A percentile compares a stretch with the other conserved stretches of the same genome.
Evolutionary conservation across 2,888 invertebrate species (phyloP).

Genomic region (Cremastinae sp.): DNA sequence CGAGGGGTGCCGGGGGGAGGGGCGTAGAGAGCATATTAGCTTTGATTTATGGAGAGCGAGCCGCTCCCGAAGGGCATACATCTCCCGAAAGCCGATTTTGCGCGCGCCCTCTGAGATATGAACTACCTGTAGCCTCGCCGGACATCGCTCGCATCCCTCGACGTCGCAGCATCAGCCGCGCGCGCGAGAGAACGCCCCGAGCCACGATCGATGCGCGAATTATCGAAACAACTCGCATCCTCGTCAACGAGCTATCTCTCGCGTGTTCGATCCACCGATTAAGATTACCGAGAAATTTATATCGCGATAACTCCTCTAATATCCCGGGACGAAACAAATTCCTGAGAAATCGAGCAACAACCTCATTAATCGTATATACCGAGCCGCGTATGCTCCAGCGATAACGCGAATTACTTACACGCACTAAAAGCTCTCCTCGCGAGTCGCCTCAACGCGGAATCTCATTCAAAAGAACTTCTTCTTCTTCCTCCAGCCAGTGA

Average conservation of each 20-base stretch:
- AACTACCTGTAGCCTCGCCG: slow-evolving; percentile 51
- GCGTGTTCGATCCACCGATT: slow-evolving; percentile 13
- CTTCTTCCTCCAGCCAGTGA: slow-evolving; percentile 30
- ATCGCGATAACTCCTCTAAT: slow-evolving; percentile 12
- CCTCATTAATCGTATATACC: slow-evolving; percentile 26
- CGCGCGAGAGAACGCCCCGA: too few relatives aligned
- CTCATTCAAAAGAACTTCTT: slow-evolving; percentile 35
- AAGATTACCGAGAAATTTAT: slow-evolving; percentile 37
- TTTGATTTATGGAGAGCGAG: slow-evolving; percentile 74
- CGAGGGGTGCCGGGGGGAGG: slow-evolving; percentile 56
- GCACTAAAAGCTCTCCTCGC: background rate
- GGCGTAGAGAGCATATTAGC: slow-evolving; percentile 63
- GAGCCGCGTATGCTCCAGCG: slow-evolving; percentile 4
- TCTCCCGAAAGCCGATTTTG: slow-evolving; percentile 62
- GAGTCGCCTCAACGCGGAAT: background rate
- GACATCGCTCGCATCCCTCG: slow-evolving; percentile 10
- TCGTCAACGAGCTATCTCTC: slow-evolving; percentile 19
- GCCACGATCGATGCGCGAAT: background rate
- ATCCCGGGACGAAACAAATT: slow-evolving; percentile 14
- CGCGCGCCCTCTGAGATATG: slow-evolving; percentile 59
- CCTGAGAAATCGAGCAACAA: slow-evolving; percentile 10
- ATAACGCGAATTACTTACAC: slow-evolving; percentile 14
- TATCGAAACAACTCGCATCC: background rate
- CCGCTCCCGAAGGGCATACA: slow-evolving; percentile 53
- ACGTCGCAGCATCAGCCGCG: background rate